Base-by-base conservation (phyloP, 1,140 invertebrate genomes). In the Drosophila tani region DNA sequence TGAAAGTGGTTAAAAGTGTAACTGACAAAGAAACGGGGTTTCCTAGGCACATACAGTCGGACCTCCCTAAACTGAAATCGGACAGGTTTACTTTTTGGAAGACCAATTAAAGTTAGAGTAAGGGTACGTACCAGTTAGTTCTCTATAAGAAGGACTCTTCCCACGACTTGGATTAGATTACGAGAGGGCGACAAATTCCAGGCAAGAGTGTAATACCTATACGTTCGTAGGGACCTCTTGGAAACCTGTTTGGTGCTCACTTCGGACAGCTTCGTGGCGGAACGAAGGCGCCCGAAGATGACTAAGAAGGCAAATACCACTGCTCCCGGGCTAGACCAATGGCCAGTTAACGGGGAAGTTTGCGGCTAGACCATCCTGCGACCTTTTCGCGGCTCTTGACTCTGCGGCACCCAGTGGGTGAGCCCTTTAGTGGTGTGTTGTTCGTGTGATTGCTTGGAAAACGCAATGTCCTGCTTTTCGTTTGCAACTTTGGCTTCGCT, bases 391-490 rank as follows among this genome's bases (percentile, higher is more conserved):
- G 24, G 35, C 59, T 40, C 9, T 43, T 47, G 49, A 59, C 45
- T 62, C 57, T 35, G 32, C 32, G 40, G 5, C 24, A 45, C 40
- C 29, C 43, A 29, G 55, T 65, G 55, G 32, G 3, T 41, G 67
- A 58, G 38, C 15, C 15, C 27, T 55, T 53, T 53, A 1, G 40
- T 12, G 47, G 59, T 66, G 41, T 62, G 19, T 55, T 19, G 24
- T 56, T 65, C 24, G 65, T 60, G 68, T 68, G 74, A 60, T 24
- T 68, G 50, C 59, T 67, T 70, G 80, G 76, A 83, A 88, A 86
- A 86, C 76, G 80, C 84, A 88, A 86, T 88, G 84, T 81, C 85
- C 84, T 66, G 77, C 81, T 79, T 82, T 79, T 81, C 85, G 75
- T 88, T 90, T 88, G 84, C 81, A 88, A 84, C 70, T 84, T 65